Base-by-base conservation (phyloP, 2,797 vertebrate genomes). In the Silurus lanzhouensis region DNA sequence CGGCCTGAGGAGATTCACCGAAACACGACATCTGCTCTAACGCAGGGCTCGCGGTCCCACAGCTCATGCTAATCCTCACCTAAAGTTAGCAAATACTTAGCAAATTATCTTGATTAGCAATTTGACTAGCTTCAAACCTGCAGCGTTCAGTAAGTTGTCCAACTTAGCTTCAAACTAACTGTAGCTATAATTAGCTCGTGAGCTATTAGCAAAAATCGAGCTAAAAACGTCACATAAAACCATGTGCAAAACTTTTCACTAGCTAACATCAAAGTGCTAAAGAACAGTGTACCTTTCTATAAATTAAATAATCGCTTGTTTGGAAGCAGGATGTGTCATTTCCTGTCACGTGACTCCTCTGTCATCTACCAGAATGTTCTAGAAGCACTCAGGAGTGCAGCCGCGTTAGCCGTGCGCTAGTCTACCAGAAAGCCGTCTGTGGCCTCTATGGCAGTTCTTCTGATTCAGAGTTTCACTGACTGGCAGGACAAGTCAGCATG, bases 1-100 rank as follows among this genome's bases (percentile, higher is more conserved):
- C 22, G 60, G 64, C 68, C 31, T 25, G 72, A 84, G 72, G 72
- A 17, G 57, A 57, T 79, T 76, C 63, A 48, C n/a, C 60, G 19
- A 25, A 63, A 22, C 61, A 31, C 20, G 19, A 6, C 1, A 22
- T 66, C 78, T 52, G 77, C 13, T 17, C 14, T 38, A 22, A 60
- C 22, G n/a, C 67, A 46, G 27, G 17, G 38, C 19, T 79, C 7
- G 20, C 10, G 3, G 38, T 63, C 10, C 10, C 60, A 46, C 27
- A 22, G 72, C 27, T 78, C 12, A 13, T 61, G 10, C 58, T 38
- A 38, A 38, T 38, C 38, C 4, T 38, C 4, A 38, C 38, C 38
- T 5, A 38, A 38, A 38, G 38, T 38, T 38, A 38, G 38, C 3
- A 38, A 38, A 38, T 38, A 38, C 2, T 38, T 38, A 5, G 38